Conservation (phyloP, 2,888 invertebrate species). For the Melinaea marsaeus region DNA sequence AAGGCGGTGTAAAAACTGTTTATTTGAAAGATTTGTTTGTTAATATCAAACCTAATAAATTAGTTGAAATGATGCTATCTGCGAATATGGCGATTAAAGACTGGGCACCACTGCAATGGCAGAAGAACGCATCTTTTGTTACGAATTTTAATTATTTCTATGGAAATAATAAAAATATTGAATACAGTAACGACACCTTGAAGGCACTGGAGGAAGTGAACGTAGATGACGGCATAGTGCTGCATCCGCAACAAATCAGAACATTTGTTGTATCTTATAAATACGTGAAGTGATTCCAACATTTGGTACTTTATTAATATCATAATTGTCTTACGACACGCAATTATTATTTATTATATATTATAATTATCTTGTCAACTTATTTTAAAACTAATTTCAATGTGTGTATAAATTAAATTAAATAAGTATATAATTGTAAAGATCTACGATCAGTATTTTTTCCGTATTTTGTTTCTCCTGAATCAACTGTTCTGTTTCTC, state of each 20-base stretch:
- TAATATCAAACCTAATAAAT: slow-evolving; percentile 67
- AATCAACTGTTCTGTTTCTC: too few relatives aligned
- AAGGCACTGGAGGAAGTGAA: slow-evolving; percentile 32
- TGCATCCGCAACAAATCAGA: slow-evolving; percentile 85
- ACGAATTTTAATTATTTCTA: slow-evolving; percentile 50
- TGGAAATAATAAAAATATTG: slow-evolving; percentile 33
- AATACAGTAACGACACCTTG: slow-evolving; percentile 33
- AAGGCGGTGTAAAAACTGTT: slow-evolving; percentile 75
- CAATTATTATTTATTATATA: too few relatives aligned
- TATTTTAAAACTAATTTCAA: too few relatives aligned
- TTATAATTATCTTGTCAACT: too few relatives aligned
- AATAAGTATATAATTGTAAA: too few relatives aligned
- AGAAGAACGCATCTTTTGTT: slow-evolving; percentile 45
- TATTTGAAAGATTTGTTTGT: slow-evolving; percentile 78
- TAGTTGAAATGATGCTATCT: slow-evolving; percentile 82
- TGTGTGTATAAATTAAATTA: too few relatives aligned
- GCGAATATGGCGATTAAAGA: slow-evolving; percentile 81
- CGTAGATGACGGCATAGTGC: slow-evolving; percentile 55
- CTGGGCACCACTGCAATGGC: slow-evolving; percentile 72
- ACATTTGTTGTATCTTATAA: slow-evolving; percentile 76
- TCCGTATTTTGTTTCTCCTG: too few relatives aligned
- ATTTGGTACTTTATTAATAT: too few relatives aligned
- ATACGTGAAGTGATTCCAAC: too few relatives aligned
- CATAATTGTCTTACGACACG: slow-evolving; percentile 10
- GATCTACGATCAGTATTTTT: too few relatives aligned